Evolutionary conservation across 2,888 invertebrate genomes (phyloP).

Genomic region (Acleris holmiana): DNA sequence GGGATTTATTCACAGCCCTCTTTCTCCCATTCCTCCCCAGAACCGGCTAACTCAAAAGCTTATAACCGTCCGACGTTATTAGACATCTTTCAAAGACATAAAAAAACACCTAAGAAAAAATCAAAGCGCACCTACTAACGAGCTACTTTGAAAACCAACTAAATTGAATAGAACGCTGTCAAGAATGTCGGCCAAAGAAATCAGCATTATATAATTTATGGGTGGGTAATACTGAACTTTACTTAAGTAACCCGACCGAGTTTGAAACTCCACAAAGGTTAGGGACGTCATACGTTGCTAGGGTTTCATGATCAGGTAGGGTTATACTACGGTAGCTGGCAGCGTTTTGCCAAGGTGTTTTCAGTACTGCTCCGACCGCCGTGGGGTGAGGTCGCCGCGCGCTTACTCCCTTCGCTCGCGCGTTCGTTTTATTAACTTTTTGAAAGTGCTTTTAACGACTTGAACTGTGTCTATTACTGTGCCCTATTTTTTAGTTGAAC

Average conservation of each 20-base stretch:
- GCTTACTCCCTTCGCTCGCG: background rate
- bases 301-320: constrained; percentile 8
- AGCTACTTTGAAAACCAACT: constrained; percentile 21
- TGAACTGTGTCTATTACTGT: constrained; percentile 6
- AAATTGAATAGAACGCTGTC: constrained; percentile 14
- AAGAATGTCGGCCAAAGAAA: background rate
- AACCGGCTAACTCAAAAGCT: background rate
- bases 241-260: constrained; percentile 6
- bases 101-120: background rate
- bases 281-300: background rate
- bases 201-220: constrained; percentile 24
- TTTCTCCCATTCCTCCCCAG: background rate
- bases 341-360: constrained; percentile 14
- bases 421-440: constrained; percentile 21
- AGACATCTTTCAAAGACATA: constrained; percentile 23
- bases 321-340: constrained; percentile 35
- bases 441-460: constrained; percentile 14
- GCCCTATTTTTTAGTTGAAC: constrained; percentile 1
- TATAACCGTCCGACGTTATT: constrained; percentile 1
- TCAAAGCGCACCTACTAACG: constrained; percentile 14
- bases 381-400: constrained; percentile 21
- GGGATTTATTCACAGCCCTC: no score
- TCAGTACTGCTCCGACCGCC: constrained; percentile 21
- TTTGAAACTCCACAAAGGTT: constrained; percentile 1
- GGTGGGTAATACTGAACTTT: constrained; percentile 20